These are phyloP conservation scores for Adineta ricciae DNA, from an alignment of 2,888 invertebrate genomes.

Conservation along the genomic window DNA sequence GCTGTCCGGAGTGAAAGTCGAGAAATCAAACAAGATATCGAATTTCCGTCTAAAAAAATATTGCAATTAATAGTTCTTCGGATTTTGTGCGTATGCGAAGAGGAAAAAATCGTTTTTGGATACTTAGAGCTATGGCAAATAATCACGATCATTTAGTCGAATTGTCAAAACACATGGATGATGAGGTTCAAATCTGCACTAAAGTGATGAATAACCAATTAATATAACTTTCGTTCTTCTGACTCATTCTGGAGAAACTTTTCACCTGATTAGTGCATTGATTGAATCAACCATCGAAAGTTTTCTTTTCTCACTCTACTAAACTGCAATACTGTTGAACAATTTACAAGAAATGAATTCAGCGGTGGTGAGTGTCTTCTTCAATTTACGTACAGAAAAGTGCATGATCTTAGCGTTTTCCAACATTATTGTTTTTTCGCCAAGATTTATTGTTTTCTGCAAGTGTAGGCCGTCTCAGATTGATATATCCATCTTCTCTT, in stretches of 20 bases:
- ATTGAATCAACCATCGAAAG: not conserved
- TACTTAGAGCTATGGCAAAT: conserved; percentile 63
- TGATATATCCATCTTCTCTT: too few relatives aligned
- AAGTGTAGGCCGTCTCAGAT: too few relatives aligned
- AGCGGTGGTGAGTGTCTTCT: too few relatives aligned
- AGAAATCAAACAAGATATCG: conserved; percentile 46
- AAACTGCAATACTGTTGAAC: not conserved
- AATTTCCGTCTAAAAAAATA: conserved; percentile 59
- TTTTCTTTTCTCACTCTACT: not conserved
- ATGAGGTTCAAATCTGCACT: not conserved
- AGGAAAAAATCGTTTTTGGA: conserved; percentile 88
- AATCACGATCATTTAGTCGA: not conserved
- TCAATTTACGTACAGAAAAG: too few relatives aligned
- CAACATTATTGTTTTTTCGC: too few relatives aligned
- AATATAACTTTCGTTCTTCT: conserved; percentile 21
- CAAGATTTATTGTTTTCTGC: too few relatives aligned
- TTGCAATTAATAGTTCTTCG: conserved; percentile 66
- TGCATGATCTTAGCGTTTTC: too few relatives aligned
- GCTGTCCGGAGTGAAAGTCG: conserved; percentile 46
- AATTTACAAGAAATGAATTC: too few relatives aligned
- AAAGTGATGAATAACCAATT: conserved; percentile 12
- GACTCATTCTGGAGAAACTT: not conserved
- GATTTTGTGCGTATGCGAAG: conserved; percentile 99
- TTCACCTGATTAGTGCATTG: conserved; percentile 19
- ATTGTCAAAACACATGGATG: not conserved